Evolutionary conservation across 2,888 invertebrate species (phyloP).

Genomic region (Polymixis lichenea): DNA sequence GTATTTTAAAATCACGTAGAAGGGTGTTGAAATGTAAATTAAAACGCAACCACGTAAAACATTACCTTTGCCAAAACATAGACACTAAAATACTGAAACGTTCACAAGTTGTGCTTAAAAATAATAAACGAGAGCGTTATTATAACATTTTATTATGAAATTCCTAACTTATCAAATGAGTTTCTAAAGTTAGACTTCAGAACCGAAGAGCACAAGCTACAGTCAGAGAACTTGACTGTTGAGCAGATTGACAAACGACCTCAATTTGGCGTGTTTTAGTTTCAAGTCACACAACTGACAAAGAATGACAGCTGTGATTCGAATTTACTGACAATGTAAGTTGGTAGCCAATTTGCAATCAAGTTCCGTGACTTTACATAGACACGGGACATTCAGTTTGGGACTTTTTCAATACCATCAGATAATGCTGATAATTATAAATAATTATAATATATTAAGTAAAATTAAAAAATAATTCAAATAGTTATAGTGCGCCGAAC

Average conservation of each 20-base stretch:
- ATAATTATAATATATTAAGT: not conserved
- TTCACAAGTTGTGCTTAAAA: constrained; percentile 59
- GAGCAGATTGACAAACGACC: not conserved
- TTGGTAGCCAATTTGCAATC: constrained; percentile 10
- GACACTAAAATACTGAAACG: constrained; percentile 57
- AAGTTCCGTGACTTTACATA: not conserved
- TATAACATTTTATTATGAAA: constrained; percentile 43
- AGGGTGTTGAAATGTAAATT: constrained; percentile 15
- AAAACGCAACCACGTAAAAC: constrained; percentile 11
- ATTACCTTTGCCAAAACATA: constrained; percentile 26
- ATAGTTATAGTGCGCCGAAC: not conserved
- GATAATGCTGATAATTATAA: not conserved
- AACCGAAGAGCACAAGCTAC: not conserved
- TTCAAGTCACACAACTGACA: not conserved
- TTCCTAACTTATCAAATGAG: constrained; percentile 31
- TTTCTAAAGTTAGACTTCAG: not conserved
- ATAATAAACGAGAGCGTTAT: constrained; percentile 41
- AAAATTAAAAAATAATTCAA: no score
- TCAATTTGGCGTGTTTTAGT: not conserved
- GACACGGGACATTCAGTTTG: not conserved
- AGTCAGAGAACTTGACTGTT: constrained; percentile 9
- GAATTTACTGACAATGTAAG: not conserved
- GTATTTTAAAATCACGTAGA: constrained; percentile 4
- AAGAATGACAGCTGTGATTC: not conserved
- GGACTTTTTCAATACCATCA: constrained; percentile 1